A percentile compares a stretch with the other conserved stretches of the same genome.
Conservation (phyloP, 2,797 vertebrate species). For the Pitangus sulphuratus region DNA sequence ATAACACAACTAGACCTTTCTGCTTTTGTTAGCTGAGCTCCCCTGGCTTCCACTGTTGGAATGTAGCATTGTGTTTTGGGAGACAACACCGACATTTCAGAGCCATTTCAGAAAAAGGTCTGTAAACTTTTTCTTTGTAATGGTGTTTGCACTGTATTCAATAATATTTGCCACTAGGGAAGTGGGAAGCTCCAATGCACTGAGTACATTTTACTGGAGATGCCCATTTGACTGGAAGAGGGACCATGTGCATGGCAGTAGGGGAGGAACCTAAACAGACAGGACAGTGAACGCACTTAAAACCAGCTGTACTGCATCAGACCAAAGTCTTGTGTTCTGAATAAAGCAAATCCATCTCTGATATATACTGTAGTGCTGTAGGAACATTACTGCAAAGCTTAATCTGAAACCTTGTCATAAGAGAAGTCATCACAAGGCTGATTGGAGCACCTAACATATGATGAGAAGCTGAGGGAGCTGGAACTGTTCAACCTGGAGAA, state of each 20-base stretch:
- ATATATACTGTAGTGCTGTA: background rate
- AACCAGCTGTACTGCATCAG: background rate
- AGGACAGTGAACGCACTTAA: background rate
- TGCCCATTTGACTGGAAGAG: background rate
- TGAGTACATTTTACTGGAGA: background rate
- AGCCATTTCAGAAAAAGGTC: background rate
- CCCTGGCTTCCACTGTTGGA: background rate
- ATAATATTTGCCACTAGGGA: background rate
- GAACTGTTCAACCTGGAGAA: background rate
- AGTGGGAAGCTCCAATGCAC: background rate
- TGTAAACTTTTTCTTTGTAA: background rate
- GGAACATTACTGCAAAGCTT: background rate
- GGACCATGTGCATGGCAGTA: background rate
- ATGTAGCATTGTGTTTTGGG: background rate
- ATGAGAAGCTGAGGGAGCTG: background rate
- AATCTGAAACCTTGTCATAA: background rate
- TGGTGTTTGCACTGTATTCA: background rate
- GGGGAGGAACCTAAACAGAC: background rate
- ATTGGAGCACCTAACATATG: rapidly evolving
- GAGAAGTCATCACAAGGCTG: background rate
- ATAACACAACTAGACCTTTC: background rate
- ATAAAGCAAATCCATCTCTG: background rate
- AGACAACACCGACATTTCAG: background rate
- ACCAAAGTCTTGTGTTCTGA: background rate
- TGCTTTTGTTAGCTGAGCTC: background rate